These are phyloP conservation scores for Pogoniulus pusillus DNA, from an alignment of 2,797 vertebrate species.

Conservation along the genomic window DNA sequence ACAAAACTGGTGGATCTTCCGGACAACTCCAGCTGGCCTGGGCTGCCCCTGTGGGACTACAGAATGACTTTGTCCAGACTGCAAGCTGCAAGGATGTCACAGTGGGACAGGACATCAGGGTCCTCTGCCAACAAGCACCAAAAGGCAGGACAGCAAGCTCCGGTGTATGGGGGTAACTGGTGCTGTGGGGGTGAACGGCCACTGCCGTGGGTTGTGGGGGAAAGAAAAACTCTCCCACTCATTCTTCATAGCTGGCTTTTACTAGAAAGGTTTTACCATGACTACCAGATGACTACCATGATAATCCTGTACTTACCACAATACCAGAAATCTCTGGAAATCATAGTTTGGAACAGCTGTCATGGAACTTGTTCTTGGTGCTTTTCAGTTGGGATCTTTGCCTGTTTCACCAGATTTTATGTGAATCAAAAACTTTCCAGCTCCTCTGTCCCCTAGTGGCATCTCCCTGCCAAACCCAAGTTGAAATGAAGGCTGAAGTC, in stretches of 20 bases:
- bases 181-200: background rate
- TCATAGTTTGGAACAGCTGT: background rate
- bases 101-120: background rate
- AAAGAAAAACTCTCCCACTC: background rate
- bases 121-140: background rate
- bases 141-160: background rate
- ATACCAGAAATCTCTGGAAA: background rate
- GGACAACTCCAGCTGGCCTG: accelerated
- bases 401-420: background rate
- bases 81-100: background rate
- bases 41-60: background rate
- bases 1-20: background rate
- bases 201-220: background rate
- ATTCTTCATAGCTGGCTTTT: background rate
- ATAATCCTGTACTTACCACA: background rate
- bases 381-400: background rate
- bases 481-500: background rate
- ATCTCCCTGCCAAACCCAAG: background rate
- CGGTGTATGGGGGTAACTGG: accelerated
- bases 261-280: background rate
- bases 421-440: background rate
- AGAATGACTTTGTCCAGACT: background rate
- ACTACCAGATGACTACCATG: no score
- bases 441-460: background rate
- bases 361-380: background rate